Evolutionary conservation across 92 coral and sea anemone genomes (phyloP).

Genomic region (Nematostella vectensis): DNA sequence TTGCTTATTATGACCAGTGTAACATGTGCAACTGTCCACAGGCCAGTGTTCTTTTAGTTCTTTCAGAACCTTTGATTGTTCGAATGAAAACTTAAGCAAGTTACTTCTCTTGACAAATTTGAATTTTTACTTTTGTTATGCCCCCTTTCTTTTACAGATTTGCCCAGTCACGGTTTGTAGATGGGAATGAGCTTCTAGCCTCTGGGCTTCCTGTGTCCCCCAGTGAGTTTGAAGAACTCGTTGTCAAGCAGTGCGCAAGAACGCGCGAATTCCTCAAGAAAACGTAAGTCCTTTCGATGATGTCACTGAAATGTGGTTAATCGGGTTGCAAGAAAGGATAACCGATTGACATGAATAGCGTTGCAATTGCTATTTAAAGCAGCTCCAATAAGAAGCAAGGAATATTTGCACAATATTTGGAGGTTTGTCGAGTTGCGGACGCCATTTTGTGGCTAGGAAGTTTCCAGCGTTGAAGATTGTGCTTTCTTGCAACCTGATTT

Average conservation of each 20-base stretch:
- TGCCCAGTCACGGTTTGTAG: slow-evolving; percentile 80
- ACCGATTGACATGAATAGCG: neutral
- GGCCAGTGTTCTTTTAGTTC: too few relatives aligned
- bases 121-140: too few relatives aligned
- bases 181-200: slow-evolving; percentile 69
- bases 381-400: neutral
- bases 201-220: slow-evolving; percentile 92
- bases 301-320: neutral
- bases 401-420: too few relatives aligned
- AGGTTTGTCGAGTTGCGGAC: too few relatives aligned
- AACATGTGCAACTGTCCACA: neutral
- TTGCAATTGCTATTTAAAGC: neutral
- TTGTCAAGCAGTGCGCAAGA: slow-evolving; percentile 81
- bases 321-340: neutral
- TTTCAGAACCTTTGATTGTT: too few relatives aligned
- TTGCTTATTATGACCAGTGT: too few relatives aligned
- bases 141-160: slow-evolving; percentile 18
- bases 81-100: too few relatives aligned
- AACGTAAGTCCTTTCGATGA: slow-evolving; percentile 82
- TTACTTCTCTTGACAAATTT: too few relatives aligned
- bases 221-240: slow-evolving; percentile 75
- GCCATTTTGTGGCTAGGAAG: too few relatives aligned
- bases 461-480: too few relatives aligned
- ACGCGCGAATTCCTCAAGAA: slow-evolving; percentile 87
- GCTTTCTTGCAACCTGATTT: too few relatives aligned